Conservation (phyloP, 2,113 vertebrate genomes). For the Arvicanthis niloticus region DNA sequence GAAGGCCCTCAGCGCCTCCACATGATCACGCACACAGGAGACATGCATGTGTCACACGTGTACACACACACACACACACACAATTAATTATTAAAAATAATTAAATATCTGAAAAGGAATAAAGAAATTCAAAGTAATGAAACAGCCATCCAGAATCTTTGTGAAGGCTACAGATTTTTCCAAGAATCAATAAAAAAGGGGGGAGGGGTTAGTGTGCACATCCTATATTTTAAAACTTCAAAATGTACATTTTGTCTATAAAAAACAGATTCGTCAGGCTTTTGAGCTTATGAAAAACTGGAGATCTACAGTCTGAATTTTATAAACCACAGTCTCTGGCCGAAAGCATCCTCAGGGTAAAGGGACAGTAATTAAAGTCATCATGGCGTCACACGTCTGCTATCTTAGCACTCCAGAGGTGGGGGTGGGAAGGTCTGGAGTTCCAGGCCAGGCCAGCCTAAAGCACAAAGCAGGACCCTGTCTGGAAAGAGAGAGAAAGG, state of each 20-base stretch:
- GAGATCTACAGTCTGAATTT: slow-evolving; percentile 17
- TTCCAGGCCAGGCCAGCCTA: not conserved
- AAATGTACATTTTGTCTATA: slow-evolving; percentile 45
- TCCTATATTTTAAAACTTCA: slow-evolving; percentile 51
- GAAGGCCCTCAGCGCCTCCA: not conserved
- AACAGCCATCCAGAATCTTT: slow-evolving; percentile 40
- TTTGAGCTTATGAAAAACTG: slow-evolving; percentile 40
- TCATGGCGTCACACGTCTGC: not conserved
- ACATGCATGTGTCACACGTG: no score
- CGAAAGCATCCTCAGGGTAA: slow-evolving; percentile 24
- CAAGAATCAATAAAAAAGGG: slow-evolving; percentile 42
- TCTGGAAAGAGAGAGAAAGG: not conserved
- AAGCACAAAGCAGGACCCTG: not conserved
- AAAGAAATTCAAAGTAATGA: slow-evolving; percentile 56
- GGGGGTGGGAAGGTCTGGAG: not conserved
- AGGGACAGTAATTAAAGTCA: not conserved
- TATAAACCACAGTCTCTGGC: slow-evolving; percentile 10
- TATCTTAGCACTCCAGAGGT: not conserved
- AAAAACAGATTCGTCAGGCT: slow-evolving; percentile 24
- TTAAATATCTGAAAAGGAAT: slow-evolving; percentile 53
- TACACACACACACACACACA: not conserved
- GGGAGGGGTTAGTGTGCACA: not conserved
- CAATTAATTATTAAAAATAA: not conserved
- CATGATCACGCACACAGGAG: not conserved
- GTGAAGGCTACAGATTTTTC: slow-evolving; percentile 61